Evolutionary conservation across 2,113 vertebrate species (phyloP), one percentile per base, ranked within the genome.

Genomic region (Oncorhynchus kisutch): DNA sequence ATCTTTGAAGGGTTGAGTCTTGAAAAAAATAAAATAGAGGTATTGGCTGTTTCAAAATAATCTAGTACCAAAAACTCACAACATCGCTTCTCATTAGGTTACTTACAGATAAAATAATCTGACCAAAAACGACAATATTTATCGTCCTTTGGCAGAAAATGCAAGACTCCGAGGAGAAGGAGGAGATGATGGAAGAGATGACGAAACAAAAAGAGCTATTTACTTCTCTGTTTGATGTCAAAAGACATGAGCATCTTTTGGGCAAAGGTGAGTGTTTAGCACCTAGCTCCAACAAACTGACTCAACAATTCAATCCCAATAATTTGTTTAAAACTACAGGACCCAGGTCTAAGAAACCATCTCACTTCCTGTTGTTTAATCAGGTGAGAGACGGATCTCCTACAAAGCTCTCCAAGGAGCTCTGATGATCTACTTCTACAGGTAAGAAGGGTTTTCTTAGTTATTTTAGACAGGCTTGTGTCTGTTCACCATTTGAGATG

Each of bases 391-490:
- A 79, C 79, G 95, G 27, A 59, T 97, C 51, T 97, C 96, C 0
- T 97, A 96, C 69, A 94, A 93, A 86, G 95, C 95, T 3, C 87
- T 96, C 22, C 95, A 99, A 84, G 97, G 98, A 6, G 97, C 97
- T 25, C 86, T 99, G 84, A 99, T 99, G 97, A 98, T 99, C 82
- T 95, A 96, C 85, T 99, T 99, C 90, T 99, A 98, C 94, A 98
- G 98, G 98, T 98, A 91, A 51, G 27, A 11, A 22, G 27, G 2
- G 16, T 66, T 20, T 20, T 25, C 29, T 68, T 6, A 6, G 5
- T 70, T 49, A 25, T n/a, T 5, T 22, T 49, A 11, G 20, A n/a
- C 6, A 67, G 65, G 65, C 8, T 29, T 29, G 25, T 31, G 16
- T 67, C 12, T 34, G 16, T 13, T 29, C 31, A 27, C 12, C 64